Evolutionary conservation across 2,888 invertebrate genomes (phyloP), one percentile per base, ranked within the genome.

Genomic region (Lepas anatifera): DNA sequence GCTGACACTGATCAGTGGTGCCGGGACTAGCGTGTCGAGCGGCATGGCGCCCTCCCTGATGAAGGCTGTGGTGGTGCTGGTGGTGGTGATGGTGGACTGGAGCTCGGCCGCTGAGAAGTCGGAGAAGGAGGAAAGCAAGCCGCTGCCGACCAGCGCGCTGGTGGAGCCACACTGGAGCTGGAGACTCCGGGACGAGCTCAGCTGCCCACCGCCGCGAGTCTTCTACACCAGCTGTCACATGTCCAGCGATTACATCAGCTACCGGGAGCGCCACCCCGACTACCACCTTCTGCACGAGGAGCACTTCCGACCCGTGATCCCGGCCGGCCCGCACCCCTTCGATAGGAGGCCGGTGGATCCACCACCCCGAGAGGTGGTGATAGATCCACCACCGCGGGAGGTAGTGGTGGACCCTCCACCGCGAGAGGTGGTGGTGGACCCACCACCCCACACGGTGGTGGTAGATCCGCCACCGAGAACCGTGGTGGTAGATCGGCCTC

Each of bases 161-260:
- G 32, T 58, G 32, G 58, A 58, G 58, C 35, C 66, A 11, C 66
- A 39, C 25, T 58, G 58, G 58, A 29, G 58, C 58, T 58, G 58
- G 58, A 10, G 48, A 16, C 13, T 32, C 16, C 8, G 25, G 3
- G 32, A 13, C 16, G 6, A 29, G 58, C 32, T 4, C 32, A 52
- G 29, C 52, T 66, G 66, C 13, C 66, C 66, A 1, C 37, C 66
- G 41, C 66, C 66, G 3, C 16, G 39, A 2, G n/a, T 25, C 39
- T 39, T 66, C 39, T 66, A 66, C 18, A 27, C 18, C 25, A 66
- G 41, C 66, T 66, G 66, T 16, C 37, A 66, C 66, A 25, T 35
- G 58, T 7, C 58, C 0, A 7, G 3, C 35, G 22, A 22, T 18
- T 58, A 22, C 35, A 18, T 29, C 22, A 7, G 6, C 32, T 58